phyloP scores from a whole-genome alignment of 2,797 vertebrate species.

The Channallabes apus region DNA sequence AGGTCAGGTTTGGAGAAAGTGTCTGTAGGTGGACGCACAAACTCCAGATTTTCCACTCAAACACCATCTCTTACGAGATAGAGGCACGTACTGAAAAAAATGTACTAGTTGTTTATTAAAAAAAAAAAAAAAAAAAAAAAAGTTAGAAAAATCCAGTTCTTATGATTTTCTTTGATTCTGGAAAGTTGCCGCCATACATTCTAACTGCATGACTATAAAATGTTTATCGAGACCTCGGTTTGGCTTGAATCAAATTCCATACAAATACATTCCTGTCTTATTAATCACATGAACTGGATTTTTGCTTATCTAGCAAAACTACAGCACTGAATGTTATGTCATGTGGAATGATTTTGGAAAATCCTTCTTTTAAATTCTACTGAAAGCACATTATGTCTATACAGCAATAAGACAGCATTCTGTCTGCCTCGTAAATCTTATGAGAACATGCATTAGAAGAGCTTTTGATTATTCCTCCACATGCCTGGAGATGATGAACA shows the following conservation, averaged over 20 bases:
- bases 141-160: slow-evolving; percentile 26
- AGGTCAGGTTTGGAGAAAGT: slow-evolving; percentile 36
- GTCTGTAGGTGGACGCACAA: slow-evolving; percentile 41
- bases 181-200: background rate
- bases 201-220: background rate
- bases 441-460: slow-evolving; percentile 28
- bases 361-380: background rate
- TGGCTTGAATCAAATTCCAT: slow-evolving; percentile 3
- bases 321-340: background rate
- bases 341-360: slow-evolving; percentile 1
- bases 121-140: background rate
- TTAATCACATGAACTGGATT: slow-evolving; percentile 31
- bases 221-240: background rate
- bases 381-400: background rate
- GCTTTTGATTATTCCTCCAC: slow-evolving; percentile 15
- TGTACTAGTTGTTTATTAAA: background rate
- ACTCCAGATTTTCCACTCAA: slow-evolving; percentile 24
- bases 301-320: slow-evolving; percentile 13
- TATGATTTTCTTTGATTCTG: slow-evolving; percentile 3
- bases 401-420: slow-evolving; percentile 8
- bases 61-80: slow-evolving; percentile 12
- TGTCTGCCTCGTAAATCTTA: slow-evolving; percentile 13
- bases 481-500: slow-evolving; percentile 36
- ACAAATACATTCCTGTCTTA: background rate
- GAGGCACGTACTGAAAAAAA: slow-evolving; percentile 13